phyloP scores from a whole-genome alignment of 2,113 vertebrate genomes.

The Eupsittula cactorum region DNA sequence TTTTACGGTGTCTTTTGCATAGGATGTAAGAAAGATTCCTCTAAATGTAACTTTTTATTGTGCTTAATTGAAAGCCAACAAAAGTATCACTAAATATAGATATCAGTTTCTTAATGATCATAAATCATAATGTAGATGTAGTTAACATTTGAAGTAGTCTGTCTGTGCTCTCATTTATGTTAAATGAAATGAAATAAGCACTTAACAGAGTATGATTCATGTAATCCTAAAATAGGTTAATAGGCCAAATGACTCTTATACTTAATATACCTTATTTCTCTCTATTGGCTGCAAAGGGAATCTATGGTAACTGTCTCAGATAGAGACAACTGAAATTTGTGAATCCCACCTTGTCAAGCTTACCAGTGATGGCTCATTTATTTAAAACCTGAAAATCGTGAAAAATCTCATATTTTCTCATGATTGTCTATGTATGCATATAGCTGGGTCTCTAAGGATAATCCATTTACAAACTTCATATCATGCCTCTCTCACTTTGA shows the following conservation, averaged over 20 bases:
- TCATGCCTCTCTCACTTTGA: not conserved
- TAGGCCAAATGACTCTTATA: not conserved
- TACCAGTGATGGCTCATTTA: not conserved
- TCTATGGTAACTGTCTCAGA: not conserved
- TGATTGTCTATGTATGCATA: not conserved
- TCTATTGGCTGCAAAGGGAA: not conserved
- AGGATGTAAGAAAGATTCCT: not conserved
- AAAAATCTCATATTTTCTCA: not conserved
- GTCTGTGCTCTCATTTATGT: not conserved
- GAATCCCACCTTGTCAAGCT: not conserved
- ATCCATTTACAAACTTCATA: not conserved
- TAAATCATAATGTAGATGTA: not conserved
- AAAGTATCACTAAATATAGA: not conserved
- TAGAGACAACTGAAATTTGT: not conserved
- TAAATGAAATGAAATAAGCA: conserved; percentile 16
- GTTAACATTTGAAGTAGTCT: not conserved
- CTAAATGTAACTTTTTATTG: not conserved
- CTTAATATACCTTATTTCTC: not conserved
- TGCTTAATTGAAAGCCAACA: not conserved
- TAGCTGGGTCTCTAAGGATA: not conserved
- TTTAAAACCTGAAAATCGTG: not conserved
- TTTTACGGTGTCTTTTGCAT: not conserved
- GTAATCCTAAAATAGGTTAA: not conserved
- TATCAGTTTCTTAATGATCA: not conserved
- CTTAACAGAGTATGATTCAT: not conserved